A percentile compares a stretch with the other conserved stretches of the same genome.
Evolutionary conservation across 2,113 vertebrate genomes (phyloP).

Genomic region (Cacatua alba): DNA sequence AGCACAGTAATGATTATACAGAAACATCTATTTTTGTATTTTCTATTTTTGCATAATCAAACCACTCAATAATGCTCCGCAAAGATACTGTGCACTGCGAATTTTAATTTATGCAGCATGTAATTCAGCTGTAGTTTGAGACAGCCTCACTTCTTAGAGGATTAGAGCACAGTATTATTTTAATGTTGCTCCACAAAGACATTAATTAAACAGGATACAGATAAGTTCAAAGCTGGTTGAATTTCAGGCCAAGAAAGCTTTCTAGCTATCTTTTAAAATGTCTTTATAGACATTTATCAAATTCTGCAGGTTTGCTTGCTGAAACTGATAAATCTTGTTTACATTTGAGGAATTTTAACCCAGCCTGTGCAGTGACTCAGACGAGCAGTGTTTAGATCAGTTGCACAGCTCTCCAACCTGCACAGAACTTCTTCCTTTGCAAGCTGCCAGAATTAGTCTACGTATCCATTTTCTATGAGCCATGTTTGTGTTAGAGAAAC

Average conservation of each 20-base stretch:
- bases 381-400: not conserved
- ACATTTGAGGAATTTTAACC: not conserved
- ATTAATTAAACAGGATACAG: constrained; percentile 1
- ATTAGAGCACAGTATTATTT: constrained; percentile 44
- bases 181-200: not conserved
- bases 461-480: not conserved
- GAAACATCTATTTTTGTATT: constrained; percentile 11
- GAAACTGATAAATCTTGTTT: constrained; percentile 48
- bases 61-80: constrained; percentile 52
- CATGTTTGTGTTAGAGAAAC: not conserved
- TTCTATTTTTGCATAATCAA: constrained; percentile 56
- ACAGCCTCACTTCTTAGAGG: constrained; percentile 50
- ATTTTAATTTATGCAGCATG: constrained; percentile 60
- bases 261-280: constrained; percentile 26
- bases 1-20: not conserved
- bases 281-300: constrained; percentile 41
- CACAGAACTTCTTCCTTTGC: not conserved
- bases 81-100: not conserved
- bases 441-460: not conserved
- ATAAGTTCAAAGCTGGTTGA: not conserved
- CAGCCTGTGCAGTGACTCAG: not conserved
- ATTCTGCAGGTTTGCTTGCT: constrained; percentile 32
- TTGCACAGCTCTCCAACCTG: constrained; percentile 16
- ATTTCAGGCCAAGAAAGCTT: constrained; percentile 15
- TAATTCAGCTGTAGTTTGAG: constrained; percentile 44